These are phyloP conservation scores for Amaurobius ferox DNA, from an alignment of 2,888 invertebrate species.

Conservation along the genomic window DNA sequence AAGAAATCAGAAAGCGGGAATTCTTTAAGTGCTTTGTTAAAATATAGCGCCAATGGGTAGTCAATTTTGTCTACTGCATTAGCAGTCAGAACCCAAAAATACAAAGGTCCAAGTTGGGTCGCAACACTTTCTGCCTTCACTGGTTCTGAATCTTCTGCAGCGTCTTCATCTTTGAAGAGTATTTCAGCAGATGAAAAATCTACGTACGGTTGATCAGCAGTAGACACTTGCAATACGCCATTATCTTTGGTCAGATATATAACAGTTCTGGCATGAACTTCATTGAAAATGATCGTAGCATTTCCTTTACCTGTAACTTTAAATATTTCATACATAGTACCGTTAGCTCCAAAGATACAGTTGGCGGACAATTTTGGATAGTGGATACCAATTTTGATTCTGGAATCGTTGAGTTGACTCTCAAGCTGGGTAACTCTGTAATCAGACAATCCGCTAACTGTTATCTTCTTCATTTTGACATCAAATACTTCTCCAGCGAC, in stretches of 20 bases:
- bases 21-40: slow-evolving; percentile 71
- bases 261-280: slow-evolving; percentile 74
- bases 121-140: slow-evolving; percentile 64
- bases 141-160: slow-evolving; percentile 33
- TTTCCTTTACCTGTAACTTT: slow-evolving; percentile 73
- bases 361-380: slow-evolving; percentile 72
- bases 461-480: slow-evolving; percentile 69
- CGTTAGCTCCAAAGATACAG: slow-evolving; percentile 73
- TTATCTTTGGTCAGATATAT: slow-evolving; percentile 74
- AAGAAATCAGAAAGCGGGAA: slow-evolving; percentile 60
- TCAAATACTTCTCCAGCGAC: slow-evolving; percentile 73
- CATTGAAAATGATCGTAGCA: slow-evolving; percentile 73
- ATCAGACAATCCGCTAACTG: slow-evolving; percentile 71
- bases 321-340: slow-evolving; percentile 73
- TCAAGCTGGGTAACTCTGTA: slow-evolving; percentile 71
- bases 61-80: slow-evolving; percentile 73
- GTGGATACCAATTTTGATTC: slow-evolving; percentile 72
- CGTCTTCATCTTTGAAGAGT: slow-evolving; percentile 64
- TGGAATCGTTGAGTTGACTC: slow-evolving; percentile 70
- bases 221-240: slow-evolving; percentile 70
- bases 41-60: slow-evolving; percentile 65
- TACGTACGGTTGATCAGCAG: slow-evolving; percentile 74
- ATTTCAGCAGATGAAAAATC: slow-evolving; percentile 73
- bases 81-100: slow-evolving; percentile 74
- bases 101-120: slow-evolving; percentile 73